Conservation (phyloP, 2,888 invertebrate genomes). For the Phortica magna region DNA sequence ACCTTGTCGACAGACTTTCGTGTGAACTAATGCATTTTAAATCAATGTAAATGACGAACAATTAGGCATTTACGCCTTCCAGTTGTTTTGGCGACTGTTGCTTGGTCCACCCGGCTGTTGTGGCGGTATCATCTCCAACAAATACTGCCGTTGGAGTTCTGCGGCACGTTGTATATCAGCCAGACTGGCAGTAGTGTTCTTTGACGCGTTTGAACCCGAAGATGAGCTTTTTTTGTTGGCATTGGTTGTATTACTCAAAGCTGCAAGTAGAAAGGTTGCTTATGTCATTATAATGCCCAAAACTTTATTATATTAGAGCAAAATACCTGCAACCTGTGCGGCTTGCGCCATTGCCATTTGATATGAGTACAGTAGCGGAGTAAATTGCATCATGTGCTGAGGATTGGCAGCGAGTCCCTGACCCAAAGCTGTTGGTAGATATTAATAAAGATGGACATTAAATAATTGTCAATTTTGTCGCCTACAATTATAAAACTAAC, state of each 20-base stretch:
- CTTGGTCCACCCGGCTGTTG: conserved; percentile 76
- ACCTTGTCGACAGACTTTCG: background rate
- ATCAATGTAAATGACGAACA: conserved; percentile 32
- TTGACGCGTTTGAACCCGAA: conserved; percentile 65
- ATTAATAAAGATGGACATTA: conserved; percentile 22
- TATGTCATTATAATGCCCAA: no score
- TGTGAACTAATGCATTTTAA: background rate
- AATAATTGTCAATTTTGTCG: no score
- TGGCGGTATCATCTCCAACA: conserved; percentile 95
- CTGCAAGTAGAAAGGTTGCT: conserved; percentile 40
- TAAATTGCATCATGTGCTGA: conserved; percentile 93
- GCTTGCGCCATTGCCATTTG: conserved; percentile 92
- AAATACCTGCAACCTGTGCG: conserved; percentile 78
- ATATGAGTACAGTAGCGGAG: conserved; percentile 92
- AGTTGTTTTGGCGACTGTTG: conserved; percentile 78
- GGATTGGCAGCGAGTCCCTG: conserved; percentile 79
- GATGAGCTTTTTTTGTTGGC: conserved; percentile 73
- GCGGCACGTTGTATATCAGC: conserved; percentile 92
- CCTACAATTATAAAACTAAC: conserved; percentile 76
- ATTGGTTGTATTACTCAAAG: conserved; percentile 64
- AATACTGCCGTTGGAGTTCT: conserved; percentile 95
- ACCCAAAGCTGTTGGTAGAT: conserved; percentile 68
- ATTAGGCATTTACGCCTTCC: conserved; percentile 75
- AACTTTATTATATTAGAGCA: no score
- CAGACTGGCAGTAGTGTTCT: conserved; percentile 77